Evolutionary conservation across 2,113 vertebrate species (phyloP).

Genomic region (Percopsis transmontana): DNA sequence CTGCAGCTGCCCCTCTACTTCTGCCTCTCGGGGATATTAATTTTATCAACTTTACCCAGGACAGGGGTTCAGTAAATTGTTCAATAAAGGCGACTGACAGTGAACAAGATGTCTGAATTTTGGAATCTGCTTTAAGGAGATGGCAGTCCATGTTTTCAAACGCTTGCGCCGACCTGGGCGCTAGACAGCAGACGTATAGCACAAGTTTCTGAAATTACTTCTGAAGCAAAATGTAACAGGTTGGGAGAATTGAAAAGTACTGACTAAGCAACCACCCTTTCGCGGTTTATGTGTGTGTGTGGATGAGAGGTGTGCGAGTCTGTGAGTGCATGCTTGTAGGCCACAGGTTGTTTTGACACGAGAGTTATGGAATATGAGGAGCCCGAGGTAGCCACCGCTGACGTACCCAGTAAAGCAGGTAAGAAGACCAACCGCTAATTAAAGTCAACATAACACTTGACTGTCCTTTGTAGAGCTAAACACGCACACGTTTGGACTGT

Average conservation of each 20-base stretch:
- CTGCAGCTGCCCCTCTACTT: conserved; percentile 41
- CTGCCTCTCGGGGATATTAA: conserved; percentile 28
- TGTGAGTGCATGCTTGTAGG: conserved; percentile 1
- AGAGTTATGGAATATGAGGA: conserved; percentile 80
- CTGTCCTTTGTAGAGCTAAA: neutral
- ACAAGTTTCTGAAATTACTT: neutral
- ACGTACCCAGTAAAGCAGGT: conserved; percentile 68
- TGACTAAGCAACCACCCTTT: neutral
- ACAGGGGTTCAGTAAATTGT: conserved; percentile 15
- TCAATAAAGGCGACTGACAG: neutral
- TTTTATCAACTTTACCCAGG: conserved; percentile 38
- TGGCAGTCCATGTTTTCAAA: conserved; percentile 69
- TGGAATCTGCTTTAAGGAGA: conserved; percentile 36
- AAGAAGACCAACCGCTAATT: conserved; percentile 12
- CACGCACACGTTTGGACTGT: too few species aligned
- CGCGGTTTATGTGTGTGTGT: conserved; percentile 18
- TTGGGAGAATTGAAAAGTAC: neutral
- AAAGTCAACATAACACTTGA: neutral
- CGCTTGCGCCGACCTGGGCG: conserved; percentile 71
- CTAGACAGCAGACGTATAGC: conserved; percentile 48
- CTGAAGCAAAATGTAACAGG: neutral
- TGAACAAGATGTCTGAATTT: conserved; percentile 20
- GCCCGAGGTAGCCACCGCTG: conserved; percentile 48
- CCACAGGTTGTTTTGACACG: conserved; percentile 39
- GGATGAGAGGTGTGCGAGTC: conserved; percentile 33